A percentile compares a stretch with the other conserved stretches of the same genome.
Conservation (phyloP, 53 echinoderm and acorn worm species). For the Crossaster papposus region DNA sequence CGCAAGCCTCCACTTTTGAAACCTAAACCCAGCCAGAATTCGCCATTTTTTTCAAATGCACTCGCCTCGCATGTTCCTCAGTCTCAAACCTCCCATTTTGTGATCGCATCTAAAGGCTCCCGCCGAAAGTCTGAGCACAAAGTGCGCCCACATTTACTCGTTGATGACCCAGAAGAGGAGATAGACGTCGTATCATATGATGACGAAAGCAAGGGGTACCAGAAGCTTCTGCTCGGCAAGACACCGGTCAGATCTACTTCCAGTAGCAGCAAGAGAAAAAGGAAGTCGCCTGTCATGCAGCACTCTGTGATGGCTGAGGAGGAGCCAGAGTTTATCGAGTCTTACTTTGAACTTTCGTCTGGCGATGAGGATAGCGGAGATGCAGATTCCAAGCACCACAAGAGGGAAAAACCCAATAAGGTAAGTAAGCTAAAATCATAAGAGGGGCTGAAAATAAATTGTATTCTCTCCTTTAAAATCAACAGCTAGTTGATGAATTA, state of each 20-base stretch:
- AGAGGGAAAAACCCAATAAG: constrained; percentile 40
- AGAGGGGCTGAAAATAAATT: no score
- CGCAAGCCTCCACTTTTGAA: constrained; percentile 6
- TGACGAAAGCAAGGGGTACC: background rate
- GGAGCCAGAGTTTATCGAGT: constrained; percentile 40
- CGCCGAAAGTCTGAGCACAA: constrained; percentile 5
- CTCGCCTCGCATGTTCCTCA: background rate
- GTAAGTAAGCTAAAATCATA: background rate
- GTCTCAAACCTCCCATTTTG: background rate
- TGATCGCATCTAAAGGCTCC: background rate
- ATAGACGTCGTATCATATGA: constrained; percentile 11
- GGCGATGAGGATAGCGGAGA: constrained; percentile 17
- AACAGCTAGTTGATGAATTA: no score
- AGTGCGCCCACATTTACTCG: background rate
- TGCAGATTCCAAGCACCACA: background rate
- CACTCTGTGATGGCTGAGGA: constrained; percentile 29
- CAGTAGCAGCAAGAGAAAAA: constrained; percentile 33
- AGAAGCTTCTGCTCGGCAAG: background rate
- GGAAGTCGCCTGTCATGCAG: constrained; percentile 44
- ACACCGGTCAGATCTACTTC: background rate
- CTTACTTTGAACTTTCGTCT: constrained; percentile 9
- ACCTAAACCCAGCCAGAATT: background rate
- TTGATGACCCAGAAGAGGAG: background rate
- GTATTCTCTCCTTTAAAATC: no score
- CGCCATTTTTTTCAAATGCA: background rate